phyloP scores from a whole-genome alignment of 2,797 vertebrate species.

The Malurus leucopterus region DNA sequence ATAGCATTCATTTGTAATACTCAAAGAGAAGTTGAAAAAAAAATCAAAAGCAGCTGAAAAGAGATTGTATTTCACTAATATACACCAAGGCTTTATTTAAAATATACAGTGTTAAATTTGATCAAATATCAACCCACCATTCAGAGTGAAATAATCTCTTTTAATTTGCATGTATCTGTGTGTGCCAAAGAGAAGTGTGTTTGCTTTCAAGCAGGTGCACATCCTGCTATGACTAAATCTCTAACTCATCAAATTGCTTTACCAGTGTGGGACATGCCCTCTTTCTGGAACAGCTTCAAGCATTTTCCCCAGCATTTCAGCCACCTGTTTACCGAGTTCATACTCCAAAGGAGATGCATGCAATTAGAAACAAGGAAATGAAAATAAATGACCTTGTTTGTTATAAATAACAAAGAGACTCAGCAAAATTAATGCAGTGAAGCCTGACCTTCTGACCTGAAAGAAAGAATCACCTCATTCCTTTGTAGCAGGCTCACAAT shows the following conservation, averaged over 20 bases:
- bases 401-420: constrained; percentile 77
- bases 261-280: constrained; percentile 66
- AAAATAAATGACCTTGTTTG: constrained; percentile 81
- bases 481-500: constrained; percentile 69
- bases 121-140: constrained; percentile 60
- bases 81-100: constrained; percentile 37
- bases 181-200: constrained; percentile 55
- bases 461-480: constrained; percentile 72
- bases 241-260: constrained; percentile 68
- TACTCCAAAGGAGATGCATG: constrained; percentile 70
- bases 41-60: constrained; percentile 36
- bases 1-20: constrained; percentile 31
- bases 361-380: constrained; percentile 80
- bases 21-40: background rate
- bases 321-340: constrained; percentile 80
- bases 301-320: constrained; percentile 66
- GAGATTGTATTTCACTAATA: constrained; percentile 43
- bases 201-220: constrained; percentile 72
- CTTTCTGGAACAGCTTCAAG: constrained; percentile 68
- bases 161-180: constrained; percentile 65
- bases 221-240: constrained; percentile 70
- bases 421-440: constrained; percentile 75
- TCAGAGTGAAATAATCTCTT: constrained; percentile 58
- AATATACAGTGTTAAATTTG: constrained; percentile 53
- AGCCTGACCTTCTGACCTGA: constrained; percentile 74